Base-by-base conservation (phyloP, 2,797 vertebrate species). In the Micropoecilia bifurca region DNA sequence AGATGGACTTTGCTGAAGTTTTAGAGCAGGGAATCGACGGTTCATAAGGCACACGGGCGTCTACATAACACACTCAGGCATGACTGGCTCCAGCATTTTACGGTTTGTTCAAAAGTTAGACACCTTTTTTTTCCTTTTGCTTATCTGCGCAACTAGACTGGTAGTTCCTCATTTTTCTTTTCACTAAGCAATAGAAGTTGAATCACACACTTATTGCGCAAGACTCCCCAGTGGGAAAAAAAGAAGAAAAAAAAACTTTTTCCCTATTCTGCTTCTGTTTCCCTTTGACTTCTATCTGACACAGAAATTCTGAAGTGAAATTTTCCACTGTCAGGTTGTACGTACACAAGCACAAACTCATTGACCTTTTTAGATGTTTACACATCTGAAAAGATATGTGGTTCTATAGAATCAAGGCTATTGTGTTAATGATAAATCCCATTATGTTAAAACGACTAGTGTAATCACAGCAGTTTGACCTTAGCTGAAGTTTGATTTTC, bases 361-460 rank as follows among this genome's bases (percentile, higher is more conserved):
- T 81, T 86, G 63, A 93, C 87, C 87, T 87, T 78, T 88, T 93
- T 73, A 78, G 74, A 46, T 73, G 79, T 89, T 89, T 80, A 88
- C 76, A 86, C 71, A 85, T 82, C 50, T 73, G 71, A 74, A 43
- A 61, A 77, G 80, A 66, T 78, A 86, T 86, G 85, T 80, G 75
- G 73, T 79, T 61, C 71, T 81, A 77, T 89, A 82, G 76, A 83
- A 85, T 79, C 43, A 47, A 73, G 63, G 83, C 69, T 81, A 53
- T 87, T 78, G 45, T 79, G 92, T 95, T 93, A 94, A 93, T 94
- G 77, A 95, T 93, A 88, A 94, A 94, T 86, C 89, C 81, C 87
- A 93, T 93, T 92, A 93, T 85, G 82, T 82, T 30, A 80, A 91
- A 81, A 80, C 47, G 85, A 83, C 86, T 88, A 82, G 81, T 88